Evolutionary conservation across 2,888 invertebrate species (phyloP), one percentile per base, ranked within the genome.

Genomic region (Drosophila cyrtoloma): DNA sequence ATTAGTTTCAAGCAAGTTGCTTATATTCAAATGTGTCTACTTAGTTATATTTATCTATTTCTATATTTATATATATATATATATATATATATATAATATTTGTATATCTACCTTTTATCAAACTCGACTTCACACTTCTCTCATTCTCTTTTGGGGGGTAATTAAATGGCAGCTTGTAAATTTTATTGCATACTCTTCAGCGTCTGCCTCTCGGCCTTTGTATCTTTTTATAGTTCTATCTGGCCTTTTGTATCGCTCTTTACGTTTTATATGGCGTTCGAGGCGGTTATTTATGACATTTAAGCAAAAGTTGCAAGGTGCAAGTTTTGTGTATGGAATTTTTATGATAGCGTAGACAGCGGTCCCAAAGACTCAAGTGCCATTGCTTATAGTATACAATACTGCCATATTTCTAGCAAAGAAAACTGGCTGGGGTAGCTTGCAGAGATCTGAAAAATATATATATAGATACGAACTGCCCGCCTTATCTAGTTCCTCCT

Each of bases 301-400:
- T 85, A 58, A 71, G 83, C 85, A 89, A 89, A 89, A 87, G 89
- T 89, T 88, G 87, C 87, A 88, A 88, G 87, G 89, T 88, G 87
- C 89, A 88, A 85, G 83, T 84, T 89, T 89, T 82, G 71, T 78
- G 55, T 86, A 75, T 86, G 88, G 88, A 84, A 86, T 88, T 86
- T 86, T 86, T 86, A 86, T 83, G 86, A 66, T 64, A 58, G 66
- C 73, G 71, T 66, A 82, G 74, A 66, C 71, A 72, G 70, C 58
- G 66, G 65, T 65, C 63, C 65, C 16, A 50, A 61, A 57, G 62
- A 71, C 22, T 47, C 51, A 61, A 52, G 28, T 64, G 52, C 55
- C 53, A 58, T 33, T 58, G 61, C 71, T 75, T 73, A 63, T 77
- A 62, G 60, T 12, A 35, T 16, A 39, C 26, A 59, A 66, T 56